A percentile compares a stretch with the other conserved stretches of the same genome.
These are phyloP conservation scores for Deilephila porcellus DNA, from an alignment of 2,888 invertebrate genomes.

Conservation along the genomic window DNA sequence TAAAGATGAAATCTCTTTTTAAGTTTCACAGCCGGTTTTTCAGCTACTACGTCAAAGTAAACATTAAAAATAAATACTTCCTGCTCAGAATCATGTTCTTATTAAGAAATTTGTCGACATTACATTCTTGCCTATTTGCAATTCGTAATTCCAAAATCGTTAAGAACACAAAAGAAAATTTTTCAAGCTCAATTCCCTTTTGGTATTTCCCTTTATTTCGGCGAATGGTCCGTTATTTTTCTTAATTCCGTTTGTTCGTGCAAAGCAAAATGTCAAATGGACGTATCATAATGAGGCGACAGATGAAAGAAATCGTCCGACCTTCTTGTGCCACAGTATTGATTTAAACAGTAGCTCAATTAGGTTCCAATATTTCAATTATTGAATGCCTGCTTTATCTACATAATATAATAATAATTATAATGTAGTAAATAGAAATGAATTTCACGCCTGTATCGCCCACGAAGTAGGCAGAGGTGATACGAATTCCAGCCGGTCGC, in stretches of 20 bases:
- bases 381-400: neutral
- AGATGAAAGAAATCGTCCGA: conserved; percentile 38
- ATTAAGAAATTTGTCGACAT: conserved; percentile 1
- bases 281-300: conserved; percentile 42
- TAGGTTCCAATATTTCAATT: neutral
- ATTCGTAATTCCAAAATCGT: conserved; percentile 7
- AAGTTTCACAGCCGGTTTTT: too few species aligned
- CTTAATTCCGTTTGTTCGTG: conserved; percentile 22
- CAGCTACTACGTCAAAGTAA: too few species aligned
- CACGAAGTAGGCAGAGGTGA: too few species aligned
- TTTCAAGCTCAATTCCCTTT: conserved; percentile 11
- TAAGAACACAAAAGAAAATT: conserved; percentile 6
- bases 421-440: neutral
- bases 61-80: neutral
- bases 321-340: conserved; percentile 10
- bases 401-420: too few species aligned
- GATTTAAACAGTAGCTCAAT: conserved; percentile 3
- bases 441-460: neutral
- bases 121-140: neutral
- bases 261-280: conserved; percentile 28
- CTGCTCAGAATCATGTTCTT: neutral
- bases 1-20: too few species aligned
- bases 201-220: conserved; percentile 12
- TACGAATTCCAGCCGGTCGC: too few species aligned
- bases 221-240: conserved; percentile 9